These are phyloP conservation scores for Oryzias javanicus DNA, from an alignment of 2,113 vertebrate genomes.

Conservation along the genomic window DNA sequence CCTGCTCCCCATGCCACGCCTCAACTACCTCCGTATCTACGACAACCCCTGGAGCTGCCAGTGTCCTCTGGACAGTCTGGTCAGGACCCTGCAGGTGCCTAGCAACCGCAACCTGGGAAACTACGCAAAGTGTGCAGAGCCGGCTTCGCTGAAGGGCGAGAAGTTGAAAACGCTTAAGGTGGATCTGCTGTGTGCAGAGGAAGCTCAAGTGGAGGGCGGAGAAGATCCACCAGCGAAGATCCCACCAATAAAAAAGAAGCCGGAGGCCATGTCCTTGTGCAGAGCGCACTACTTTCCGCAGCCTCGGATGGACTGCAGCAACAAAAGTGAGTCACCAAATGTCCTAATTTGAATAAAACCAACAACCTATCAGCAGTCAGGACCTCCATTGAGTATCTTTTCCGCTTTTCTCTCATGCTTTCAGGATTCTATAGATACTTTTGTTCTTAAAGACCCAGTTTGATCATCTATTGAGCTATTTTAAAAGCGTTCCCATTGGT, in stretches of 20 bases:
- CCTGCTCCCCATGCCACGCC: constrained; percentile 84
- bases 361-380: too few species aligned
- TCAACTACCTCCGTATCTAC: constrained; percentile 90
- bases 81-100: constrained; percentile 90
- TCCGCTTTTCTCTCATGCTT: too few species aligned
- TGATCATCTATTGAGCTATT: too few species aligned
- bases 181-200: constrained; percentile 77
- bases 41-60: constrained; percentile 93
- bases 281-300: constrained; percentile 87
- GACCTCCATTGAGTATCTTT: too few species aligned
- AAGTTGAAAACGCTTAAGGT: constrained; percentile 84
- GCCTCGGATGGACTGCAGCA: constrained; percentile 86
- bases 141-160: constrained; percentile 76
- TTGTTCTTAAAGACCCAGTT: too few species aligned
- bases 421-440: too few species aligned
- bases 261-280: constrained; percentile 83
- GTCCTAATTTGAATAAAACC: too few species aligned
- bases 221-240: constrained; percentile 34
- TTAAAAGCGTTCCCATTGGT: too few species aligned
- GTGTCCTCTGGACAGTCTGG: constrained; percentile 86
- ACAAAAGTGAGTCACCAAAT: constrained; percentile 82
- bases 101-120: constrained; percentile 90
- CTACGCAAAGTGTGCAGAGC: constrained; percentile 86
- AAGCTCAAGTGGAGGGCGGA: constrained; percentile 19
- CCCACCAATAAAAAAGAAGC: constrained; percentile 51